phyloP scores from a whole-genome alignment of 2,888 invertebrate species.

The Caenorhabditis uteleia region DNA sequence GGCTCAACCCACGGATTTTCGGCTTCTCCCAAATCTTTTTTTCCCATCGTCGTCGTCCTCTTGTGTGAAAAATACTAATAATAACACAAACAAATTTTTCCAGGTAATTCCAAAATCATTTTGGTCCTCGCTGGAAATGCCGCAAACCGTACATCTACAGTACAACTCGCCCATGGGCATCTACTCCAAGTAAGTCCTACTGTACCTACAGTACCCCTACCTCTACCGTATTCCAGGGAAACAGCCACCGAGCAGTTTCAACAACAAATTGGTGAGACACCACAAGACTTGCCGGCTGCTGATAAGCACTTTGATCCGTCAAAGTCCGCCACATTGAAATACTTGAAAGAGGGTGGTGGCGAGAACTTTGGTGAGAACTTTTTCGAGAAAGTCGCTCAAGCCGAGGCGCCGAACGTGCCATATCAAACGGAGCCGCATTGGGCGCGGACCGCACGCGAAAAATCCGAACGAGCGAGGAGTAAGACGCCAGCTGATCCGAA shows the following conservation, averaged over 20 bases:
- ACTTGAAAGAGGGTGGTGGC: constrained; percentile 42
- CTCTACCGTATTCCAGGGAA: constrained; percentile 38
- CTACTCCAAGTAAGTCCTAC: constrained; percentile 58
- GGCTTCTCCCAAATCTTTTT: too few species aligned
- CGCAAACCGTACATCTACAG: constrained; percentile 58
- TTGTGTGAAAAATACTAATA: too few species aligned
- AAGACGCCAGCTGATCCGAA: constrained; percentile 48
- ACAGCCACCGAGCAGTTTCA: constrained; percentile 52
- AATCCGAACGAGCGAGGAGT: constrained; percentile 49
- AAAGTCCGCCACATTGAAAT: constrained; percentile 52
- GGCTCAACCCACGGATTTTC: too few species aligned
- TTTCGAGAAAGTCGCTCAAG: constrained; percentile 53
- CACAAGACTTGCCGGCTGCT: constrained; percentile 41
- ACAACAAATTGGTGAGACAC: constrained; percentile 49
- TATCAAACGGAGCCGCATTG: constrained; percentile 49
- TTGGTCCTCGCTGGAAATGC: constrained; percentile 46
- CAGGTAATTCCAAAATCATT: too few species aligned
- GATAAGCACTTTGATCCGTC: constrained; percentile 57
- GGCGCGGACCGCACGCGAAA: constrained; percentile 53
- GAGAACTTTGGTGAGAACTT: constrained; percentile 50
- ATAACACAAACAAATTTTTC: too few species aligned
- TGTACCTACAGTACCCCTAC: too few species aligned
- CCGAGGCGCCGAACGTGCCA: constrained; percentile 52
- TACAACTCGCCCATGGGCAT: constrained; percentile 62
- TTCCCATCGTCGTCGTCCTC: too few species aligned